Evolutionary conservation across 2,797 vertebrate species (phyloP).

Genomic region (Oreonectes daqikongensis): DNA sequence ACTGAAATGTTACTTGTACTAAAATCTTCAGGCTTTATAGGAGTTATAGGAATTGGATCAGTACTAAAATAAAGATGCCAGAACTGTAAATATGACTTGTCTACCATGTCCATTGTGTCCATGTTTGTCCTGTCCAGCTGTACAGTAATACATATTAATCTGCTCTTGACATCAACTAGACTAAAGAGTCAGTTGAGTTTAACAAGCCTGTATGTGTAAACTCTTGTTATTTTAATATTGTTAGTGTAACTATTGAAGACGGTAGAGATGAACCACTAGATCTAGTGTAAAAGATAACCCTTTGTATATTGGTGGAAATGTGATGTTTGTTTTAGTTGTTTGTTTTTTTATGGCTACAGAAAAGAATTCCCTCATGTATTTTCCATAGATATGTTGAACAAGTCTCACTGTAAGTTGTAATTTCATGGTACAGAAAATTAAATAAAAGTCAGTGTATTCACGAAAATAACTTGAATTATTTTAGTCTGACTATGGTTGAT

Average conservation of each 20-base stretch:
- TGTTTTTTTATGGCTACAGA: slow-evolving; percentile 57
- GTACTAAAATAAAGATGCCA: slow-evolving; percentile 12
- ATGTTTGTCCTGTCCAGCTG: slow-evolving; percentile 38
- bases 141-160: slow-evolving; percentile 26
- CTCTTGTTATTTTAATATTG: slow-evolving; percentile 38
- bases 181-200: slow-evolving; percentile 25
- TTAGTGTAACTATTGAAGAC: slow-evolving; percentile 40
- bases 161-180: slow-evolving; percentile 27
- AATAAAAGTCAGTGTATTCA: slow-evolving; percentile 59
- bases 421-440: slow-evolving; percentile 51
- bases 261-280: slow-evolving; percentile 30
- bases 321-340: slow-evolving; percentile 62
- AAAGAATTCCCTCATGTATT: slow-evolving; percentile 46
- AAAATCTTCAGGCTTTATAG: background rate
- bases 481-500: background rate
- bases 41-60: slow-evolving; percentile 46
- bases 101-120: slow-evolving; percentile 10
- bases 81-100: slow-evolving; percentile 40
- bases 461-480: slow-evolving; percentile 36
- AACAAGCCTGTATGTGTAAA: slow-evolving; percentile 37
- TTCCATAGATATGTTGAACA: slow-evolving; percentile 61
- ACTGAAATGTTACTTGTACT: slow-evolving; percentile 9
- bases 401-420: slow-evolving; percentile 70
- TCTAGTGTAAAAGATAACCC: slow-evolving; percentile 20
- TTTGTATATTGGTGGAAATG: slow-evolving; percentile 67